phyloP scores from a whole-genome alignment of 2,888 invertebrate species.

The Eupithecia abbreviata region DNA sequence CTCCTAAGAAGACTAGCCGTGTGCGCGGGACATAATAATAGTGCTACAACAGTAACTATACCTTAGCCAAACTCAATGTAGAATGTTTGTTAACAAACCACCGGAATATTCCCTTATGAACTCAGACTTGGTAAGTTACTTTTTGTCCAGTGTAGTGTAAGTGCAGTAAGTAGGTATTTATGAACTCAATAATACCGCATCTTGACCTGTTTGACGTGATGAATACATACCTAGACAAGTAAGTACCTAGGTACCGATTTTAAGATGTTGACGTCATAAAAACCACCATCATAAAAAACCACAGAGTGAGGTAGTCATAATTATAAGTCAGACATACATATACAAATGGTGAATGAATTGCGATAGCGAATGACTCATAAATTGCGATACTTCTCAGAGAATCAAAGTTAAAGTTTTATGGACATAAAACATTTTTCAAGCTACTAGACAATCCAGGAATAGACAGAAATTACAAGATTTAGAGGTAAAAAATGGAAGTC shows the following conservation, averaged over 20 bases:
- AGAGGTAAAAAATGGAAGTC: too few species aligned
- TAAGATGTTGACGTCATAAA: background rate
- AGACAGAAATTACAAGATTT: too few species aligned
- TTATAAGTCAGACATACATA: background rate
- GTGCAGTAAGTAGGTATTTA: background rate
- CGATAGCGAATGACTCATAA: conserved; percentile 6
- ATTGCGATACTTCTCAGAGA: background rate
- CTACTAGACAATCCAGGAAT: background rate
- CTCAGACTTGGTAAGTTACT: background rate
- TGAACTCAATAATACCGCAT: background rate
- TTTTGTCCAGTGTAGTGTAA: background rate
- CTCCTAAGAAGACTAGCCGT: too few species aligned
- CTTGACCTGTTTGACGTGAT: background rate
- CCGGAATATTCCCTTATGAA: background rate
- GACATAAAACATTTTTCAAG: background rate
- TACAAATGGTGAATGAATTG: background rate
- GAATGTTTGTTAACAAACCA: too few species aligned
- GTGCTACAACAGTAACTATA: too few species aligned
- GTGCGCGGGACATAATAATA: too few species aligned
- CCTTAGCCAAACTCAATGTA: too few species aligned
- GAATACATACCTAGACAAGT: background rate
- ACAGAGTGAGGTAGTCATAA: background rate
- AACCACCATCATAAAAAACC: conserved; percentile 6
- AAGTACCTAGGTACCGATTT: background rate
- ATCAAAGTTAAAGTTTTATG: background rate